phyloP scores from a whole-genome alignment of 2,797 vertebrate species.

The Propithecus perrieri region DNA sequence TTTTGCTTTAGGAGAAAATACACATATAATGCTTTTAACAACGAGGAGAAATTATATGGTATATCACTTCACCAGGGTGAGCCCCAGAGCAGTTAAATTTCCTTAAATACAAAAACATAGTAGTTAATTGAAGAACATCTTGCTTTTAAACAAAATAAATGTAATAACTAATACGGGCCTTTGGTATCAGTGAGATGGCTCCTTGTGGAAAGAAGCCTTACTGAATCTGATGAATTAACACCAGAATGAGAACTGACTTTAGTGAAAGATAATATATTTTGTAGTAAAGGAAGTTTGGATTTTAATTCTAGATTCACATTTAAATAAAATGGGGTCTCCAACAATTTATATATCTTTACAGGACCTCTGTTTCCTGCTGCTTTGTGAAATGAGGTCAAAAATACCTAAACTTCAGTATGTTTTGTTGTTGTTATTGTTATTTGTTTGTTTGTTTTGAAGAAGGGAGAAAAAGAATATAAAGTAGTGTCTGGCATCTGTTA shows the following conservation, averaged over 20 bases:
- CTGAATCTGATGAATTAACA: not conserved
- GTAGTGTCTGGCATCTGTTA: not conserved
- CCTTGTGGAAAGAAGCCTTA: slow-evolving; percentile 19
- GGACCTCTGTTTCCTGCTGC: not conserved
- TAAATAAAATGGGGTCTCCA: not conserved
- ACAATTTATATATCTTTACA: not conserved
- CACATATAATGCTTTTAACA: not conserved
- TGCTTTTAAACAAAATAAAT: not conserved
- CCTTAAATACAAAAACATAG: not conserved
- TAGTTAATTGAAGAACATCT: not conserved
- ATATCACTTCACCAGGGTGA: not conserved
- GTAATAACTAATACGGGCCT: not conserved
- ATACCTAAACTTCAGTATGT: not conserved
- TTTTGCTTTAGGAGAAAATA: not conserved
- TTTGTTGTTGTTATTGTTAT: not conserved
- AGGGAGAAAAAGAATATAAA: not conserved
- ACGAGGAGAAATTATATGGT: not conserved
- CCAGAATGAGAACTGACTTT: slow-evolving; percentile 25
- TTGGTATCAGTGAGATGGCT: not conserved
- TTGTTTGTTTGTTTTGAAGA: not conserved
- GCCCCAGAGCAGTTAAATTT: not conserved
- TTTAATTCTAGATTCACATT: not conserved
- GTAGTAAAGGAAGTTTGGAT: not conserved
- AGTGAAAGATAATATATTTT: not conserved
- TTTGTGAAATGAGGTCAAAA: not conserved